Evolutionary conservation across 1,140 invertebrate species (phyloP), one percentile per base, ranked within the genome.

Genomic region (Drosophila ironensis): DNA sequence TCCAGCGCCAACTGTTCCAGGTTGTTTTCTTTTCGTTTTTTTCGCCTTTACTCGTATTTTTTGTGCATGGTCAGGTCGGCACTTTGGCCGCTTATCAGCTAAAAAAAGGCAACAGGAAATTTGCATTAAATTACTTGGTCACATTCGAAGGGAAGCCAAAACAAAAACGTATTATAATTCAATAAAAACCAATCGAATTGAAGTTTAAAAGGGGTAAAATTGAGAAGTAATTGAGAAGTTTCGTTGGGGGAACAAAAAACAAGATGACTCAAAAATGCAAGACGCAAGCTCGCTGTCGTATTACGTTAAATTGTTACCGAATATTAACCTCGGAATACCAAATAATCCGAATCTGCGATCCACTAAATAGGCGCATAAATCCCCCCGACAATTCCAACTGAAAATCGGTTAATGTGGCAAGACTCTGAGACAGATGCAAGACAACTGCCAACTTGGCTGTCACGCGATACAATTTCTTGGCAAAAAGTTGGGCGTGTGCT

Each of bases 401-500:
- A 8, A 56, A 20, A 52, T 52, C 53, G 35, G 46, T 37, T 37
- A 59, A 30, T 50, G 20, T 40, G 59, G 22, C 38, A 33, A 48
- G 35, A 33, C 40, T 30, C 16, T 33, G 35, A 41, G 24, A 56
- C 56, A 28, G 17, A 57, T 56, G 53, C 53, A 46, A 56, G 48
- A 54, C 48, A 64, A 67, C 40, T 64, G 64, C 57, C 60, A 63
- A 64, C 54, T 64, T 45, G 50, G 35, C 41, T 73, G 53, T 61
- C 70, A 66, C 44, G 66, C 59, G 51, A 66, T 80, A 73, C 50
- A 42, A 44, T 66, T 40, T 44, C 20, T 44, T 12, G 30, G 27
- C 38, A 46, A 52, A 72, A 56, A 72, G 47, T 69, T 86, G 80
- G 80, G 80, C 71, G 73, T 84, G 73, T 86, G 53, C 48, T 63